Evolutionary conservation across 1,140 invertebrate genomes (phyloP).

Genomic region (Diachasmimorpha longicaudata): DNA sequence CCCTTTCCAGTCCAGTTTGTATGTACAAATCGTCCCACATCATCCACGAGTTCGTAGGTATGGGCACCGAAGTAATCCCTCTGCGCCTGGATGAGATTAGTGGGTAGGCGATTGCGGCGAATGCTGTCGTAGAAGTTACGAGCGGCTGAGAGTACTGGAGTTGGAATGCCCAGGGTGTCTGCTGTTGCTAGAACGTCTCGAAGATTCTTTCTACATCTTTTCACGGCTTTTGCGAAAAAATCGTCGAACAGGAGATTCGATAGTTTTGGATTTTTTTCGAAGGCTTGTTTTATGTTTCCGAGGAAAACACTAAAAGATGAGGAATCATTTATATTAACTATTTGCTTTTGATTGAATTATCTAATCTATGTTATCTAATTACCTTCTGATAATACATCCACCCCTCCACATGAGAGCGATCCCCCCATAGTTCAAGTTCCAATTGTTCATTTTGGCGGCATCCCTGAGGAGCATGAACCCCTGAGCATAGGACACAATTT

Average conservation of each 20-base stretch:
- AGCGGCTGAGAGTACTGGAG: slow-evolving; percentile 90
- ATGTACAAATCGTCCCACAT: slow-evolving; percentile 92
- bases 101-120: slow-evolving; percentile 79
- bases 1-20: slow-evolving; percentile 99
- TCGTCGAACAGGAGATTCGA: slow-evolving; percentile 92
- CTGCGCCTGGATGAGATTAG: slow-evolving; percentile 94
- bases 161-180: slow-evolving; percentile 83
- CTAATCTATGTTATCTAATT: too few species aligned
- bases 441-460: slow-evolving; percentile 88
- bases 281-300: slow-evolving; percentile 96
- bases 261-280: slow-evolving; percentile 89
- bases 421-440: slow-evolving; percentile 97
- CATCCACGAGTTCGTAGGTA: slow-evolving; percentile 89
- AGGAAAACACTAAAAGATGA: slow-evolving; percentile 80
- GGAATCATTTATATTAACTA: background rate
- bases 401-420: slow-evolving; percentile 99
- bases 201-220: slow-evolving; percentile 77
- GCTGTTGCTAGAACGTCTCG: slow-evolving; percentile 72
- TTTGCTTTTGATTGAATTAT: too few species aligned
- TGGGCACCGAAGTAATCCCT: slow-evolving; percentile 99
- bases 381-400: slow-evolving; percentile 97
- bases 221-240: slow-evolving; percentile 90
- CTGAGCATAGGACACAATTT: slow-evolving; percentile 99
- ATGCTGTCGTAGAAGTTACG: slow-evolving; percentile 98
- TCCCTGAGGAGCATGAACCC: slow-evolving; percentile 98